Base-by-base conservation (phyloP, 2,113 vertebrate genomes). In the Tapirus terrestris region DNA sequence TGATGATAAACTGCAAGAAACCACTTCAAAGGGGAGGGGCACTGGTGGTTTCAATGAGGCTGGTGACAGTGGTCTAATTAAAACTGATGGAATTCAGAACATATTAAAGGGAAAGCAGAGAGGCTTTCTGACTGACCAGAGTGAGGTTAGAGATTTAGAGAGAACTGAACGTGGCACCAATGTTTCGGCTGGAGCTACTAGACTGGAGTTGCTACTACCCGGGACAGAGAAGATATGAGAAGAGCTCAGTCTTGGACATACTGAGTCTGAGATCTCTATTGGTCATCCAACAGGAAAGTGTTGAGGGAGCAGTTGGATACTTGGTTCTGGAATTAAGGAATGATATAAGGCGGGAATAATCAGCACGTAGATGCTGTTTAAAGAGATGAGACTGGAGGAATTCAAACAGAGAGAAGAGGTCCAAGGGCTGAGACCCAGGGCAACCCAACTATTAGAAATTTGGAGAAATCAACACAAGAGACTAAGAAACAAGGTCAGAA, bases 361-460 rank as follows among this genome's bases (percentile, higher is more conserved):
- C 5, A 25, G 9, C 31, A 43, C 60, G n/a, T 0, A 76, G 3
- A 16, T 43, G 29, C 1, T 51, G 4, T 36, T 79, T 70, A 67
- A 79, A 87, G 31, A 65, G 20, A 13, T 23, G 9, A 84, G 23
- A 73, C 2, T 67, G 0, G 5, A 63, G 79, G 39, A 51, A 53
- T 92, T 86, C 2, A 16, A 3, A 12, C 4, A 39, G 6, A 87
- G 29, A 84, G 5, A 83, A 65, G 8, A 21, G 3, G 4, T 43
- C n/a, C 8, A 65, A 90, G 4, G 23, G 23, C 18, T 33, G 3
- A 73, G 5, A 7, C 3, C 2, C 36, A 5, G 6, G 0, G 8
- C 18, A 67, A 29, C 2, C 2, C 14, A 88, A 39, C 4, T 51
- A 23, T 18, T 79, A 90, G n/a, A 77, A 16, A 1, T 39, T 16